Evolutionary conservation across 2,113 vertebrate species (phyloP).

Genomic region (Pleuronectes platessa): DNA sequence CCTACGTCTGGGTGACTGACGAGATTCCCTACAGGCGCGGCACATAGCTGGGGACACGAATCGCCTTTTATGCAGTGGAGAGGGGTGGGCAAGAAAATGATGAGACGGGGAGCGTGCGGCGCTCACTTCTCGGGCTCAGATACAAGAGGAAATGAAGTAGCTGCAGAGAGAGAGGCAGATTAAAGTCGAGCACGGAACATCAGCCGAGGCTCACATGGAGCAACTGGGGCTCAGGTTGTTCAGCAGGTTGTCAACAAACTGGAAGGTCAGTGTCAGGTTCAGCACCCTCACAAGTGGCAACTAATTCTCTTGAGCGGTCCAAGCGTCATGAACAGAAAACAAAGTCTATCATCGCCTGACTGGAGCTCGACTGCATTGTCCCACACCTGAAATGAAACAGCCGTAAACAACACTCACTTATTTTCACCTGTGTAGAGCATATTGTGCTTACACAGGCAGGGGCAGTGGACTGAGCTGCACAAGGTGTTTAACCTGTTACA

Average conservation of each 20-base stretch:
- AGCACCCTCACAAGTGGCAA: not conserved
- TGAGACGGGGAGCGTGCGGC: no score
- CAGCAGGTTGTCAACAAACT: not conserved
- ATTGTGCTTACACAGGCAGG: no score
- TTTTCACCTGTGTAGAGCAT: no score
- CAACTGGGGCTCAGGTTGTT: not conserved
- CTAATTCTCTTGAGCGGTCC: no score
- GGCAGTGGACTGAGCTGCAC: no score
- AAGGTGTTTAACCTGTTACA: no score
- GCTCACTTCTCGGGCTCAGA: conserved; percentile 24
- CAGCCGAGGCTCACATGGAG: not conserved
- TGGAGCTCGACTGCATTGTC: no score
- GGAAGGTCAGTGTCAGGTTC: not conserved
- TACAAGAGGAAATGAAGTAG: conserved; percentile 1
- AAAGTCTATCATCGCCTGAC: not conserved
- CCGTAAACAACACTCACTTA: no score
- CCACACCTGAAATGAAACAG: no score
- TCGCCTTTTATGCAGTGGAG: conserved; percentile 31
- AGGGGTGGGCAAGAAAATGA: conserved; percentile 13
- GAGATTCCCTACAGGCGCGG: conserved; percentile 65
- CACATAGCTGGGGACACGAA: conserved; percentile 31
- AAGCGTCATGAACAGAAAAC: not conserved
- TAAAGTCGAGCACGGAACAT: not conserved
- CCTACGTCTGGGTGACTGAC: conserved; percentile 66
- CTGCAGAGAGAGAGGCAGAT: conserved; percentile 18